Evolutionary conservation across 2,113 vertebrate species (phyloP).

Genomic region (Saguinus imperator): DNA sequence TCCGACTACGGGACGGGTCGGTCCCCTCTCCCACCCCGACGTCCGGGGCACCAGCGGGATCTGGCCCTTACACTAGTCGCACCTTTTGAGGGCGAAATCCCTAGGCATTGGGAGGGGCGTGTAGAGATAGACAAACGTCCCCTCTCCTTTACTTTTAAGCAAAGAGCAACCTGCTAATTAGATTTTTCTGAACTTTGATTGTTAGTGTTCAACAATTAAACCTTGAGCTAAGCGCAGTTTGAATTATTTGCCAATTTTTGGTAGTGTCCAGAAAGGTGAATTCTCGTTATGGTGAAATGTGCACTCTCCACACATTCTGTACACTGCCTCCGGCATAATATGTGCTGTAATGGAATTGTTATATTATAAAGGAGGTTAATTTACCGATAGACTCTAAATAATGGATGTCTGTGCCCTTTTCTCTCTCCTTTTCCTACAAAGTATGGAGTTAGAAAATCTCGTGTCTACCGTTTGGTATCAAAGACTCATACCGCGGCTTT

Average conservation of each 20-base stretch:
- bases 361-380: not conserved
- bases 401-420: not conserved
- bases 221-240: not conserved
- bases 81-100: not conserved
- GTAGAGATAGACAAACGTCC: not conserved
- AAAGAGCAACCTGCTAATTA: not conserved
- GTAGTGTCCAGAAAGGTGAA: conserved; percentile 28
- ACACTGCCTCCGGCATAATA: not conserved
- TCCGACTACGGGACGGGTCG: not conserved
- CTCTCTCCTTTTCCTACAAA: not conserved
- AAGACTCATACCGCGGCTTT: not conserved
- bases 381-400: not conserved
- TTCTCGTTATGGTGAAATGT: conserved; percentile 1
- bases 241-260: conserved; percentile 20
- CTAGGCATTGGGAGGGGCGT: not conserved
- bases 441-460: not conserved
- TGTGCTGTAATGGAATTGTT: conserved; percentile 26
- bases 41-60: not conserved
- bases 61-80: not conserved
- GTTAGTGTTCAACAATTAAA: not conserved
- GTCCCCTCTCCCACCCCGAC: not conserved
- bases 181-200: conserved; percentile 42
- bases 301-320: not conserved
- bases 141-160: conserved; percentile 22
- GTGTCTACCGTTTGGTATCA: not conserved